Percentiles rank a stretch among this genome's conserved stretches.
Conservation (phyloP, 1,140 invertebrate species). For the Lordiphosa collinella region DNA sequence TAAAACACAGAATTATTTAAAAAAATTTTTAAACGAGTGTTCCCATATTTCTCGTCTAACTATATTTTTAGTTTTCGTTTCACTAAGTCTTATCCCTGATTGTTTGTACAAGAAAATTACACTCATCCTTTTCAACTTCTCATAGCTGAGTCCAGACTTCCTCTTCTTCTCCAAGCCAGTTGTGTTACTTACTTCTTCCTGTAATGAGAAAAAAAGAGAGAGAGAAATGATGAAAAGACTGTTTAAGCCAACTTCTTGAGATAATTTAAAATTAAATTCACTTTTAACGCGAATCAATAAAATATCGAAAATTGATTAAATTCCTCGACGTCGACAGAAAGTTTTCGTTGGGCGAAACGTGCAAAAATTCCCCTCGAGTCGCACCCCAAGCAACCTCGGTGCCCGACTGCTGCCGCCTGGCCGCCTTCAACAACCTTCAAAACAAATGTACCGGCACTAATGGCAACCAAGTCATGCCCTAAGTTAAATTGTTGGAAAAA, state of each 20-base stretch:
- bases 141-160: not conserved
- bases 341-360: constrained; percentile 52
- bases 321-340: constrained; percentile 52
- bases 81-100: no score
- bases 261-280: constrained; percentile 63
- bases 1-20: no score
- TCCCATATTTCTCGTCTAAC: no score
- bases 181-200: constrained; percentile 78
- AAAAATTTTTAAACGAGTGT: no score
- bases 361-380: constrained; percentile 49
- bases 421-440: constrained; percentile 66
- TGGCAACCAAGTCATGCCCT: constrained; percentile 63
- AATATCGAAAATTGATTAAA: constrained; percentile 79
- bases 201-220: constrained; percentile 53
- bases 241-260: constrained; percentile 19
- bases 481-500: constrained; percentile 80
- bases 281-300: constrained; percentile 78
- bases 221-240: constrained; percentile 21
- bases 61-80: no score
- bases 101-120: not conserved
- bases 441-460: constrained; percentile 79
- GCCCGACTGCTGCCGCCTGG: not conserved
- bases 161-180: not conserved
- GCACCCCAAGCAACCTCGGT: constrained; percentile 1
- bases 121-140: not conserved